phyloP scores from a whole-genome alignment of 2,113 vertebrate genomes.

The Platycercus adscitus region DNA sequence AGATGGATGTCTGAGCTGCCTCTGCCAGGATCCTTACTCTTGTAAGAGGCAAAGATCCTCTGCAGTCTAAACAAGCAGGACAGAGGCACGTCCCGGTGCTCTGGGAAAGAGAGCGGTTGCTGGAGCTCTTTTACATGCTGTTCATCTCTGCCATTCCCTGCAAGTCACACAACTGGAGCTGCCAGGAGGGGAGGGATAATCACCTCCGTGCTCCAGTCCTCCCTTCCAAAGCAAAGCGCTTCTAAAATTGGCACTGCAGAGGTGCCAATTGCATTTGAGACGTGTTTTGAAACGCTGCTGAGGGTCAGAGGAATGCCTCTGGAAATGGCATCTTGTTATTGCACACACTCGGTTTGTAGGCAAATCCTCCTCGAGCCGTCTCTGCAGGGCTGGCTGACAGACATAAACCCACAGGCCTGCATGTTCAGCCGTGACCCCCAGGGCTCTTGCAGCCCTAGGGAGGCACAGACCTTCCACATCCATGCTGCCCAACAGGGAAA shows the following conservation, averaged over 20 bases:
- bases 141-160: slow-evolving; percentile 21
- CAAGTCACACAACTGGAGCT: background rate
- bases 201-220: slow-evolving; percentile 35
- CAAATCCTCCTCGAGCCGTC: background rate
- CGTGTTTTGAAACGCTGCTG: background rate
- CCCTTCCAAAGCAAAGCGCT: slow-evolving; percentile 43
- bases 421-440: background rate
- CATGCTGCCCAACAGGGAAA: background rate
- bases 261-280: slow-evolving; percentile 2
- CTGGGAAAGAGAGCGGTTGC: background rate
- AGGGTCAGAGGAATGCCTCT: slow-evolving; percentile 19
- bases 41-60: slow-evolving; percentile 27
- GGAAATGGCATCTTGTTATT: slow-evolving; percentile 34
- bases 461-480: background rate
- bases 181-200: slow-evolving; percentile 35
- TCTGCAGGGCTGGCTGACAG: background rate
- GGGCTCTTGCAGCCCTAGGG: rapidly evolving
- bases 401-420: background rate
- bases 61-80: background rate
- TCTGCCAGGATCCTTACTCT: slow-evolving; percentile 14
- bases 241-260: slow-evolving; percentile 34
- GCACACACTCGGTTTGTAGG: background rate
- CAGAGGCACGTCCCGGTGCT: background rate
- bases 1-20: slow-evolving; percentile 21
- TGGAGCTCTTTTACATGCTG: slow-evolving; percentile 29